Conservation (phyloP, 2,113 vertebrate genomes). For the Chlamydotis undulata region DNA sequence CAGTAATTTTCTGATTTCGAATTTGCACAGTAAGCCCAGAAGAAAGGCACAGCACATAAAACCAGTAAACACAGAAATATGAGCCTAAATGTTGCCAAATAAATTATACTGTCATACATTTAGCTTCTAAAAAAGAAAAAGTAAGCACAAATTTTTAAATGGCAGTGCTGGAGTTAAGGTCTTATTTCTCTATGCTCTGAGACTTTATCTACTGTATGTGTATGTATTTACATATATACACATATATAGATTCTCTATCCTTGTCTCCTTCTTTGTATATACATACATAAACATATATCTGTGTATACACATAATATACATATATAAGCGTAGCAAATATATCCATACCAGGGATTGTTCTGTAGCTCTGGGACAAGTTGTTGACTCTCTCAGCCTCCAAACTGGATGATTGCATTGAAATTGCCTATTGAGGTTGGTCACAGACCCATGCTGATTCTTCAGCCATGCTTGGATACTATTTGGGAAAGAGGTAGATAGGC, state of each 20-base stretch:
- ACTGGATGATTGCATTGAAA: background rate
- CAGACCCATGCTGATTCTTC: background rate
- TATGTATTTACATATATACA: background rate
- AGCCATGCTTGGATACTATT: background rate
- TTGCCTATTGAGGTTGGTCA: background rate
- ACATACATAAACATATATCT: background rate
- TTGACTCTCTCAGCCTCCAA: background rate
- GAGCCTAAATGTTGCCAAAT: background rate
- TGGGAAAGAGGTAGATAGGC: background rate
- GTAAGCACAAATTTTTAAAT: background rate
- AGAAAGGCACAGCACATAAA: background rate
- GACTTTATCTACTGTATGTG: background rate
- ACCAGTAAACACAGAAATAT: background rate
- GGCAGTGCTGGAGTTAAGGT: background rate
- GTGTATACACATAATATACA: background rate
- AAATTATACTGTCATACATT: background rate
- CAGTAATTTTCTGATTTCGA: background rate
- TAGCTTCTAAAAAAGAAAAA: background rate
- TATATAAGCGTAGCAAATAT: background rate
- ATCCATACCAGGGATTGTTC: background rate
- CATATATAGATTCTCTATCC: background rate
- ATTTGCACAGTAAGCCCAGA: background rate
- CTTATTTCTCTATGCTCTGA: background rate
- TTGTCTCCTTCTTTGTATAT: background rate
- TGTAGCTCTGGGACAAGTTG: background rate